Conservation (phyloP, 1,140 invertebrate species). For the Sminthurides bifidus region DNA sequence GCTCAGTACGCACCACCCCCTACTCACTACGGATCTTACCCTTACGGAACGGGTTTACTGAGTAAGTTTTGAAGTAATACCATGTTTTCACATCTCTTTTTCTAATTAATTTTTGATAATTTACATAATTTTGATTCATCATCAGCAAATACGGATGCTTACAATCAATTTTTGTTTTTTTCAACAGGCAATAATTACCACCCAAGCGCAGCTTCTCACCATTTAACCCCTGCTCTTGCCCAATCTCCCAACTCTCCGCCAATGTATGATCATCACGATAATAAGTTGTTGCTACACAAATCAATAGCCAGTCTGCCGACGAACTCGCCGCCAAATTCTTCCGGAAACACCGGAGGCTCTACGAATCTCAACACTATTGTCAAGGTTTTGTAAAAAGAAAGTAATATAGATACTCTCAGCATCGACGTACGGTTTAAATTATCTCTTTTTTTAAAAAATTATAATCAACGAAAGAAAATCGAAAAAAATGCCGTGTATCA, state of each 20-base stretch:
- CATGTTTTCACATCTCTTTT: too few species aligned
- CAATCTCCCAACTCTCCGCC: conserved; percentile 2
- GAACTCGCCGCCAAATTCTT: conserved; percentile 2
- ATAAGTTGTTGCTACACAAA: conserved; percentile 5
- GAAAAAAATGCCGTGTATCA: too few species aligned
- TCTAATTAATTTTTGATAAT: background rate
- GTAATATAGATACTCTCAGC: too few species aligned
- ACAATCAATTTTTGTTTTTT: too few species aligned
- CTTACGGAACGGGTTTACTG: conserved; percentile 26
- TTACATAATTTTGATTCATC: background rate
- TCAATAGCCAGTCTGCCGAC: conserved; percentile 7
- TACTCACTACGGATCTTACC: conserved; percentile 16
- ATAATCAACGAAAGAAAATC: too few species aligned
- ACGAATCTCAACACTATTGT: conserved; percentile 3
- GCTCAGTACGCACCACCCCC: conserved; percentile 18
- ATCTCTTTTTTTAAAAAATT: too few species aligned
- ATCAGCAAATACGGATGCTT: too few species aligned
- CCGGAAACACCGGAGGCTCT: background rate
- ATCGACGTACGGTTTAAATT: too few species aligned
- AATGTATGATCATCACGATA: conserved; percentile 8
- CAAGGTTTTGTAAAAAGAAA: conserved; percentile 10
- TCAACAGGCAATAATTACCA: conserved; percentile 10
- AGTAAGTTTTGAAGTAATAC: too few species aligned
- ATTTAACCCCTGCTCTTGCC: conserved; percentile 4
- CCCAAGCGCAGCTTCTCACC: conserved; percentile 1